Conservation (phyloP, 2,797 vertebrate genomes). For the Pogoniulus pusillus region DNA sequence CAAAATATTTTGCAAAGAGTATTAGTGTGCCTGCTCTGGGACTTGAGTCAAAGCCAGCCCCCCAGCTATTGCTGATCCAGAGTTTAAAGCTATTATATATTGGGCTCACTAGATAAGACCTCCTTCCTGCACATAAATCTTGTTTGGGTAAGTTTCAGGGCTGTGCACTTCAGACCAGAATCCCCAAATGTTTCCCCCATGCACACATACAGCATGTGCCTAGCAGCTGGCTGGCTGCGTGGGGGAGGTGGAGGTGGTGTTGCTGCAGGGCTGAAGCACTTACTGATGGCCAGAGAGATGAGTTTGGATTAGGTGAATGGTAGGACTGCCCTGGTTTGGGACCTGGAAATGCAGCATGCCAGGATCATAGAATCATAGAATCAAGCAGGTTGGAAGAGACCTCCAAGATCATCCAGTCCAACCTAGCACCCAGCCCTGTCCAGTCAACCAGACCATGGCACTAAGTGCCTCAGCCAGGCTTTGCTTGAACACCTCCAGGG, state of each 20-base stretch:
- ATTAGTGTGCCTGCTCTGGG: background rate
- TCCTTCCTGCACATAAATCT: background rate
- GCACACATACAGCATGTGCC: accelerated
- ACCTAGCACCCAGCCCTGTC: too few relatives aligned
- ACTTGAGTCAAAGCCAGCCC: background rate
- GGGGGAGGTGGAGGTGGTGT: background rate
- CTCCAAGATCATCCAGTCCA: too few relatives aligned
- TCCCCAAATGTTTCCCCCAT: background rate
- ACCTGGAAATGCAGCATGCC: background rate
- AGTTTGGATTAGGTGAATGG: background rate
- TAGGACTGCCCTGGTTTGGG: background rate
- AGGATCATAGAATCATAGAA: too few relatives aligned
- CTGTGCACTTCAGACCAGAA: background rate
- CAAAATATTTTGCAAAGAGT: background rate
- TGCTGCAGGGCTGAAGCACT: background rate
- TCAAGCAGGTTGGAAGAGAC: too few relatives aligned
- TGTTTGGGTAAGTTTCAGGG: background rate
- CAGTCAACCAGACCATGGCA: too few relatives aligned
- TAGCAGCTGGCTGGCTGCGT: background rate
- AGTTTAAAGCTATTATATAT: background rate
- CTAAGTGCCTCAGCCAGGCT: too few relatives aligned
- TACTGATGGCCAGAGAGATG: background rate
- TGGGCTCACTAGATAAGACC: background rate
- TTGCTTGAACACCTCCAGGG: too few relatives aligned
- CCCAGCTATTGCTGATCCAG: background rate